Base-by-base conservation (phyloP, 1,140 invertebrate species). In the Drosophila navojoa region DNA sequence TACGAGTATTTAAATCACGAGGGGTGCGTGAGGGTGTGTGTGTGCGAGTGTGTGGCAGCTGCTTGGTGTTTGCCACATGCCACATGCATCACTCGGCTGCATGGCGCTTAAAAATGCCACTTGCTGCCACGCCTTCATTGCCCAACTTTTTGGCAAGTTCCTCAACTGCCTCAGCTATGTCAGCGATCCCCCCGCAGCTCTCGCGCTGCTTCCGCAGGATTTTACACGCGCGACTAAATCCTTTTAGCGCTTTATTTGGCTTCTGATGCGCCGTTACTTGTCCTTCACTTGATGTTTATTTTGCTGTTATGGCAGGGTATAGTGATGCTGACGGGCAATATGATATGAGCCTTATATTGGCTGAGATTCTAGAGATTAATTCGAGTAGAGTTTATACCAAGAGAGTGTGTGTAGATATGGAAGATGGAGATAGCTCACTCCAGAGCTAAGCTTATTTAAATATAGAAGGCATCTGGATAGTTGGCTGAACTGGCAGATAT, bases 161-260 rank as follows among this genome's bases (percentile, higher is more conserved):
- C 15, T 19, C 4, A 16, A 9, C n/a, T 47, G n/a, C 25, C 10
- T 29, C 42, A 45, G 40, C n/a, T 58, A 29, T 58, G 45, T 29
- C 2, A 40, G 22, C 38, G 16, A 10, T 32, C 7, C 55, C n/a
- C 4, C 45, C 27, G 27, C 4, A 5, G 27, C 27, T 4, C 11
- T 22, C 45, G 3, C 19, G 9, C n/a, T 44, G 42, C 15, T 4
- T 11, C n/a, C 4, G 15, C 27, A 7, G 27, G 11, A 54, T 69
- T 58, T 50, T 29, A 44, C 27, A 71, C 53, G 60, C 57, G 68
- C 64, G 53, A 66, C 74, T 77, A 87, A 87, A 87, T 89, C 79
- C 84, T 89, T 89, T 87, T 87, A 80, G 73, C 84, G 84, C 79
- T 89, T 87, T 87, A 89, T 89, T 89, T 60, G 73, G 77, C 76